These are phyloP conservation scores for Botia kubotai DNA, from an alignment of 2,797 vertebrate species.

Conservation along the genomic window DNA sequence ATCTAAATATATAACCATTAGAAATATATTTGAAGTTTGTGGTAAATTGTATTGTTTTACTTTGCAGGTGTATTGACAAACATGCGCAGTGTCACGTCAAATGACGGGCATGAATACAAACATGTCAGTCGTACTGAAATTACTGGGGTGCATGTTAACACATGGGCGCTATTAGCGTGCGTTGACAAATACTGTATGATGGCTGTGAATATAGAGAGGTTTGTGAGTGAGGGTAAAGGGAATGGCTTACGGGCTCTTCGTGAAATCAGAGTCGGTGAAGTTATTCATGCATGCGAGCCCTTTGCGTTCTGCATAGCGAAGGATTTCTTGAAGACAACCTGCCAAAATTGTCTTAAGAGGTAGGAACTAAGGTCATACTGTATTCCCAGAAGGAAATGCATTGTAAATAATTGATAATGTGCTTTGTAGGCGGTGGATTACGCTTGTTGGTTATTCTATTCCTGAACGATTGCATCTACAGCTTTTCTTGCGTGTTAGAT, in stretches of 20 bases:
- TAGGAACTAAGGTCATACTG: conserved; percentile 64
- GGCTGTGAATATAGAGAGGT: conserved; percentile 80
- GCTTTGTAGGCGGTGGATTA: too few relatives aligned
- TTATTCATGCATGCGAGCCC: conserved; percentile 78
- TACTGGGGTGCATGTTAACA: background rate
- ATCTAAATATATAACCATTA: background rate
- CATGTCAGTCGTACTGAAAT: background rate
- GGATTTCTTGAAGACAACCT: conserved; percentile 73
- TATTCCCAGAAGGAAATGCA: background rate
- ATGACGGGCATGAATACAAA: conserved; percentile 10
- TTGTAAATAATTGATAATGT: background rate
- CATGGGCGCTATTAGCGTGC: background rate
- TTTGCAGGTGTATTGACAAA: background rate
- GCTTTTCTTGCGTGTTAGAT: too few relatives aligned
- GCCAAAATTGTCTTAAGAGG: conserved; percentile 87
- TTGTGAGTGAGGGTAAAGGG: conserved; percentile 79
- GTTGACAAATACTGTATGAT: conserved; percentile 62
- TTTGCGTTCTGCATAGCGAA: conserved; percentile 81
- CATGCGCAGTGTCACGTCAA: background rate
- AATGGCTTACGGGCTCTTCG: conserved; percentile 79
- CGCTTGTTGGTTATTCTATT: background rate
- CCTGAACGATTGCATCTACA: background rate
- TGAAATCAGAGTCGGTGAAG: conserved; percentile 73
- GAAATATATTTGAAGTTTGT: background rate
- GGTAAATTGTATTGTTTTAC: background rate